Evolutionary conservation across 2,797 vertebrate species (phyloP), one percentile per base, ranked within the genome.

Genomic region (Falco naumanni): DNA sequence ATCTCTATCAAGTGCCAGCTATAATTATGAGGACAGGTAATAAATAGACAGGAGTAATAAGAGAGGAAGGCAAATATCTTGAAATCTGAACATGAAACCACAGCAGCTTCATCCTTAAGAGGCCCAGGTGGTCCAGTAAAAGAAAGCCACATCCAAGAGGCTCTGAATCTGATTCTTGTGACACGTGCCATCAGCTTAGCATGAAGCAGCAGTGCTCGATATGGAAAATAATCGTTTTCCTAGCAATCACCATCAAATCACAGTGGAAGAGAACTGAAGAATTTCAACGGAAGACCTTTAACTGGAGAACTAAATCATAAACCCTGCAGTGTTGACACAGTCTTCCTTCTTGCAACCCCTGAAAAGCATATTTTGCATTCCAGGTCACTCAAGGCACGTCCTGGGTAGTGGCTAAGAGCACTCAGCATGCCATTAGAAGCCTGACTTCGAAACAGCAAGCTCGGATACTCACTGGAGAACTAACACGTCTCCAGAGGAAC

Each of bases 291-390:
- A 91, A 78, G 33, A 78, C 69, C 70, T 76, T 81, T 68, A 81
- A 80, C 64, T 9, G 16, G 53, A 80, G 20, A 91, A 48, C 89
- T 88, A 91, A 96, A 95, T 91, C 10, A 86, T 45, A 92, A 91
- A 53, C 16, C 11, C 84, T 24, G 34, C 31, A 66, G 50, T 83
- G 82, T 94, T 95, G 90, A 90, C 72, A 89, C 18, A 88, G 60
- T 48, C 69, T 88, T 91, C 87, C 69, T 88, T 91, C 87, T 70
- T 71, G 76, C 70, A 90, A 76, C 21, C 24, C 89, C 86, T 5
- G 0, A 91, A 72, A 95, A 72, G 90, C 79, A 95, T 47, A 93
- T 92, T 95, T 94, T 86, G 60, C 70, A 82, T 89, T 92, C 80
- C 68, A 87, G 82, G 41, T 85, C 79, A 80, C 53, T 64, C 85